Evolutionary conservation across 2,797 vertebrate genomes (phyloP).

Genomic region (Taeniopygia guttata): DNA sequence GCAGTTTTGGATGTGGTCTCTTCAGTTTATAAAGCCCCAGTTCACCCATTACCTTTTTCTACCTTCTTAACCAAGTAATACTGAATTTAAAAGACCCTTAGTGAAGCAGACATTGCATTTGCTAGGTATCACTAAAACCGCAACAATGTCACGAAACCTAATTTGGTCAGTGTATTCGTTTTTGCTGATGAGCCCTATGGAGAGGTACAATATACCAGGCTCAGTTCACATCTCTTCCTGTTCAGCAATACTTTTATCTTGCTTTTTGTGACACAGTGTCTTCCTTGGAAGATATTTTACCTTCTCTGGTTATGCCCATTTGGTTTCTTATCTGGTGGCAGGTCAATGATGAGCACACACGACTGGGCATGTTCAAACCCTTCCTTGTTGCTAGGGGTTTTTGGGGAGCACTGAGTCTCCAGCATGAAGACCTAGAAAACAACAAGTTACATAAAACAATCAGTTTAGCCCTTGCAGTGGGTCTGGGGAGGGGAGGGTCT

Average conservation of each 20-base stretch:
- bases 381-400: conserved; percentile 94
- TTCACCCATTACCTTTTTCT: background rate
- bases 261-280: background rate
- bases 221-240: background rate
- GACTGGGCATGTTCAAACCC: conserved; percentile 98
- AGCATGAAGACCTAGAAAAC: conserved; percentile 91
- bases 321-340: conserved; percentile 88
- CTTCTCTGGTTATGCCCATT: conserved; percentile 92
- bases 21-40: background rate
- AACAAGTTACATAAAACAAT: background rate
- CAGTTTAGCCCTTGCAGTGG: background rate
- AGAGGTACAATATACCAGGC: background rate
- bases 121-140: background rate
- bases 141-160: background rate
- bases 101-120: background rate
- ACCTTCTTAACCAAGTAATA: background rate
- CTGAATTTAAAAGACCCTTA: background rate
- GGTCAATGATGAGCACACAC: conserved; percentile 93
- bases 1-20: background rate
- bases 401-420: conserved; percentile 94
- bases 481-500: accelerated
- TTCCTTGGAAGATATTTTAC: conserved; percentile 65
- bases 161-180: background rate
- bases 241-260: background rate
- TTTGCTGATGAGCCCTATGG: background rate